Evolutionary conservation across 2,113 vertebrate species (phyloP).

Genomic region (Rhynchomys soricoides): DNA sequence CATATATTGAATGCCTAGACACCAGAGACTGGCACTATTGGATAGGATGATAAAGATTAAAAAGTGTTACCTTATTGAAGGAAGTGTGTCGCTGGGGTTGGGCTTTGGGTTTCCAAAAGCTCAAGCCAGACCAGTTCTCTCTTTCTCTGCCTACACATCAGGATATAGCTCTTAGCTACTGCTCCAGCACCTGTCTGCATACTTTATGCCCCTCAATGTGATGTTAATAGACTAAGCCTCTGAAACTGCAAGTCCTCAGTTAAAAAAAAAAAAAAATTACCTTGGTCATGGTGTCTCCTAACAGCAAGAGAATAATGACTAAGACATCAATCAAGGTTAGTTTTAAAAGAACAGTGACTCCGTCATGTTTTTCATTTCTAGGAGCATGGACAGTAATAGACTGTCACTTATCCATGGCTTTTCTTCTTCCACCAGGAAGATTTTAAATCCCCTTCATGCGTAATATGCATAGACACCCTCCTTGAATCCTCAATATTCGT

Average conservation of each 20-base stretch:
- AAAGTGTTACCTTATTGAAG: not conserved
- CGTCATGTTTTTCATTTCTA: not conserved
- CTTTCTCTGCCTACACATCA: not conserved
- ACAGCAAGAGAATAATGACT: not conserved
- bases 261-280: not conserved
- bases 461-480: not conserved
- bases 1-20: not conserved
- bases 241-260: not conserved
- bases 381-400: not conserved
- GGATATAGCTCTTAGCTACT: not conserved
- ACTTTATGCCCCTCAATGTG: not conserved
- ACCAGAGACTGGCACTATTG: not conserved
- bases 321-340: not conserved
- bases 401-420: not conserved
- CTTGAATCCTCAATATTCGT: not conserved
- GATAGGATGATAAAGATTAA: not conserved
- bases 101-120: not conserved
- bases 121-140: not conserved
- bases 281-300: not conserved
- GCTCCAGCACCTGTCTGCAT: not conserved
- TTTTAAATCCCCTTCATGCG: not conserved
- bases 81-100: not conserved
- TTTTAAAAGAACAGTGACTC: not conserved
- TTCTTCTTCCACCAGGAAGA: not conserved
- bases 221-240: not conserved